Conservation (phyloP, 2,888 invertebrate species). For the Clusia tigrina region DNA sequence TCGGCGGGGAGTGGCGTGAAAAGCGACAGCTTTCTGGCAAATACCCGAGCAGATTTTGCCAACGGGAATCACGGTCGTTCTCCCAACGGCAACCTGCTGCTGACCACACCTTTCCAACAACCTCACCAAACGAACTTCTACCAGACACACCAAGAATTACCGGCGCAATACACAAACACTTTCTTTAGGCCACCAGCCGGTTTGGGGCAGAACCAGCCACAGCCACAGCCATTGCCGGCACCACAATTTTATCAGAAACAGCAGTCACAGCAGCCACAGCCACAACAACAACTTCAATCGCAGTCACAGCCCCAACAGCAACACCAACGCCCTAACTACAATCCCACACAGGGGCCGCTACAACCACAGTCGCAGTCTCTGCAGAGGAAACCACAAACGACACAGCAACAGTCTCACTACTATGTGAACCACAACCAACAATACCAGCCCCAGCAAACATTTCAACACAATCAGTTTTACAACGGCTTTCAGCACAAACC, state of each 20-base stretch:
- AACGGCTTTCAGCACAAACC: conserved; percentile 23
- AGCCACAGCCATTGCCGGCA: conserved; percentile 7
- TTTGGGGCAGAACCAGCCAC: conserved; percentile 12
- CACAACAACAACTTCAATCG: conserved; percentile 28
- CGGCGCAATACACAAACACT: conserved; percentile 41
- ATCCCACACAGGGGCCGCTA: conserved; percentile 41
- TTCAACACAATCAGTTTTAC: conserved; percentile 30
- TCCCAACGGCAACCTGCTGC: conserved; percentile 42
- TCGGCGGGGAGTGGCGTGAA: conserved; percentile 18
- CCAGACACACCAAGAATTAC: conserved; percentile 46
- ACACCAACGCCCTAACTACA: conserved; percentile 5
- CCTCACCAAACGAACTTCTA: conserved; percentile 31
- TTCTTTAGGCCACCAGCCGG: conserved; percentile 43
- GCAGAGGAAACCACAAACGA: conserved; percentile 29
- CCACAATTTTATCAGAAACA: conserved; percentile 29
- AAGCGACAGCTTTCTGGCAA: conserved; percentile 30
- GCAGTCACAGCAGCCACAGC: conserved; percentile 24
- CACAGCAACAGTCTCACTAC: conserved; percentile 49
- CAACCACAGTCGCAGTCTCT: conserved; percentile 15
- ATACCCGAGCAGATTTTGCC: conserved; percentile 51
- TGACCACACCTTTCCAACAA: conserved; percentile 31
- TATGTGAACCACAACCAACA: conserved; percentile 55
- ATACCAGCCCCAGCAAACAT: conserved; percentile 40
- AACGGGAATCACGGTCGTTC: conserved; percentile 40
- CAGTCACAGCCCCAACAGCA: conserved; percentile 27